Evolutionary conservation across 2,888 invertebrate species (phyloP), one percentile per base, ranked within the genome.

Genomic region (Tipula helvola): DNA sequence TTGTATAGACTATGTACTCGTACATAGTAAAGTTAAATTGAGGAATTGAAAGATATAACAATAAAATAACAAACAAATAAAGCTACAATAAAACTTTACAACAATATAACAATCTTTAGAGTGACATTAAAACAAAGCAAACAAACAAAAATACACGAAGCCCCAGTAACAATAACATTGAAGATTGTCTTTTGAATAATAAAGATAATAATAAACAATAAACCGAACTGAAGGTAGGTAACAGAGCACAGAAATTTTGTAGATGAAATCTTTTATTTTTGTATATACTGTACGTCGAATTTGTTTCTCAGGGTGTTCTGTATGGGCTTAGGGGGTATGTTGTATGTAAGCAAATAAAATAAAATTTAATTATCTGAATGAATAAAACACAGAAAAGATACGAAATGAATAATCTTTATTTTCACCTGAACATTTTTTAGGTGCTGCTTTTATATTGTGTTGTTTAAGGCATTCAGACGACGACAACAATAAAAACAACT

Each of bases 121-220:
- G 71, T 71, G 71, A 71, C 71, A 71, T 71, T 71, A 71, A 28
- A 71, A 71, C 71, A 57, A 18, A 8, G 0, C 47, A 13, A 7
- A 4, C 52, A 28, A 28, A 71, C 28, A 16, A 5, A 71, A 8
- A 71, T n/a, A 71, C 28, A 71, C 28, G 28, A 71, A 18, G 8
- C 10, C 10, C 28, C 71, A 71, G 28, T 71, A 71, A 71, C 71
- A 71, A 71, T 71, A 71, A 71, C 28, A 71, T 71, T 71, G 71
- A 71, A 71, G 71, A 71, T 71, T 71, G 71, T 71, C 71, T 71
- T 71, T 71, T 71, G 71, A 71, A 71, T 71, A 71, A 71, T 71
- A 71, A 71, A 71, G 71, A 71, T 71, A 71, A 71, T 71, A 71
- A 28, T 71, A 71, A 71, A 71, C 71, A 71, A 71, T 71, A 71